A percentile compares a stretch with the other conserved stretches of the same genome.
Conservation (phyloP, 92 coral and sea anemone species). For the Chrysogorgia sp. region DNA sequence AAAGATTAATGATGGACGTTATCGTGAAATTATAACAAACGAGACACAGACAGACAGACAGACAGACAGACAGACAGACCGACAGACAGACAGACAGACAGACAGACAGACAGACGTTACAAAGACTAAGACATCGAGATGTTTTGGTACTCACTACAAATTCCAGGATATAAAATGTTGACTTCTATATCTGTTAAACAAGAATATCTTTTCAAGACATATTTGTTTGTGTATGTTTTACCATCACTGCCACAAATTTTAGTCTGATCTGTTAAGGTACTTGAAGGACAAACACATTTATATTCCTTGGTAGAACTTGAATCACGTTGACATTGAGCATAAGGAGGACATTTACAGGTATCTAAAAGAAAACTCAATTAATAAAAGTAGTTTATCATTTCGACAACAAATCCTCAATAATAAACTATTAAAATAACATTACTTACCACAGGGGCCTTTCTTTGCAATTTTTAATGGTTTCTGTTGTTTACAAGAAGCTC, state of each 20-base stretch:
- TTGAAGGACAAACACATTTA: constrained; percentile 1
- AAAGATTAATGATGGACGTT: background rate
- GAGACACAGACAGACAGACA: background rate
- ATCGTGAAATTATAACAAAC: too few species aligned
- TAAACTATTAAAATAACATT: background rate
- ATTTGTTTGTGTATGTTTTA: constrained; percentile 67
- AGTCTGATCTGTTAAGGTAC: background rate
- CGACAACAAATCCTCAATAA: background rate
- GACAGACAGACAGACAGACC: background rate
- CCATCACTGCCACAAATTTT: constrained; percentile 83
- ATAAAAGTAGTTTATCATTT: background rate
- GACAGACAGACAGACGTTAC: background rate
- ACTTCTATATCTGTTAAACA: background rate
- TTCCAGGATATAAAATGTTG: background rate
- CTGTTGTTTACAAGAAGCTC: constrained; percentile 62
- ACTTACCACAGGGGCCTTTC: background rate
- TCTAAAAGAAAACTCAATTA: background rate
- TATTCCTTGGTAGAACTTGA: background rate
- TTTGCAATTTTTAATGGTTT: constrained; percentile 21
- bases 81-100: background rate
- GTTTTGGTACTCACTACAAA: constrained; percentile 39
- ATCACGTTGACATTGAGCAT: constrained; percentile 11
- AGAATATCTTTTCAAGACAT: constrained; percentile 49
- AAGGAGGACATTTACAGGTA: background rate
- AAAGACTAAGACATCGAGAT: too few species aligned